Base-by-base conservation (phyloP, 2,797 vertebrate genomes). In the Mus caroli region DNA sequence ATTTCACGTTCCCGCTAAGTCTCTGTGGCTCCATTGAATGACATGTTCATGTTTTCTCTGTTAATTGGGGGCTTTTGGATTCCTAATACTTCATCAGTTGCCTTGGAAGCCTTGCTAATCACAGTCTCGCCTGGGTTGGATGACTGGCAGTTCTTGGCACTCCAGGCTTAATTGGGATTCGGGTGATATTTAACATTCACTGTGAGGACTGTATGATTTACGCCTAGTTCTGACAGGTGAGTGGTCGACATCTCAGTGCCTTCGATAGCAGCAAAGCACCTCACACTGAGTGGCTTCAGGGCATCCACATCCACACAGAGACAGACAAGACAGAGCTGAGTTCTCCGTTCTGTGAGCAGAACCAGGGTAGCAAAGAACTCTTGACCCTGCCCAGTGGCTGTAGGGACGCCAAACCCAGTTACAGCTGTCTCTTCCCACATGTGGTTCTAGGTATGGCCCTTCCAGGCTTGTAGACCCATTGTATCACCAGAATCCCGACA, bases 11-110 rank as follows among this genome's bases (percentile, higher is more conserved):
- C 85, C 17, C 2, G 3, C 24, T 52, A 37, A 40, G 62, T 43
- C 0, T 75, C 73, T 5, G 69, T 52, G 17, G 69, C 83, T 73
- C 77, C 13, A 0, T 0, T 11, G 60, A 0, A 46, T 82, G 37
- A 80, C 0, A 22, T 7, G 2, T 24, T 46, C 58, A 22, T 7
- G 0, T 9, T 91, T n/a, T 11, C 8, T 56, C 26, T 40, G 5
- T 54, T 94, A n/a, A 92, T 83, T 75, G 69, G 90, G 89, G 54
- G 67, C 64, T 69, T 77, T 64, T n/a, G 62, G 37, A 3, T 10
- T 13, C 54, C 84, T 77, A 26, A 60, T 8, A 95, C 91, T 96
- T 90, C 82, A 90, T 75, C 91, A 67, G 83, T 50, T 93, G 86
- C 4, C 17, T 62, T 24, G 28, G 43, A 75, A 91, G 84, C 13